Percentiles rank a stretch among this genome's conserved stretches.
Evolutionary conservation across 2,888 invertebrate species (phyloP).

Genomic region (Tupiocoris notatus): DNA sequence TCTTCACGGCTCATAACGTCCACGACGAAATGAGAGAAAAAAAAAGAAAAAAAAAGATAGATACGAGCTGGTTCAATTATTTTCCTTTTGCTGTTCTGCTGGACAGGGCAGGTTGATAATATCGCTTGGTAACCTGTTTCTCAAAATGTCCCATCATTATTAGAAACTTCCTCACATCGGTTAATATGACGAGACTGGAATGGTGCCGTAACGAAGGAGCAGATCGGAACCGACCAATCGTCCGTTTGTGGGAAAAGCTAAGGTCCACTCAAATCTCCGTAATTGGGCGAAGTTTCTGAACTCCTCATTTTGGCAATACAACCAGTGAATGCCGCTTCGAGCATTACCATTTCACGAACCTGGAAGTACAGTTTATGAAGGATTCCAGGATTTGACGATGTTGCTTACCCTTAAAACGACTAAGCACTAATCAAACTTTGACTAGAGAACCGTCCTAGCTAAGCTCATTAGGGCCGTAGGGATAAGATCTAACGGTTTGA

Average conservation of each 20-base stretch:
- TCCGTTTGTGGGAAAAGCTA: background rate
- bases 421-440: background rate
- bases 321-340: background rate
- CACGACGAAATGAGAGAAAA: too few species aligned
- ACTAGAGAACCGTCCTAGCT: background rate
- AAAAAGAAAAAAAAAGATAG: too few species aligned
- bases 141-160: background rate
- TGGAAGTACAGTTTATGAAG: background rate
- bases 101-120: too few species aligned
- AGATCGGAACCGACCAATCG: background rate
- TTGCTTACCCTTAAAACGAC: background rate
- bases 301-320: background rate
- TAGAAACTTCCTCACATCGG: background rate
- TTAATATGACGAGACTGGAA: background rate
- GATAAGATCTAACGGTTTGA: background rate
- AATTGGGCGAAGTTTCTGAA: background rate
- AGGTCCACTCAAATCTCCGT: background rate
- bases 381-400: background rate
- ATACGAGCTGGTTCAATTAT: too few species aligned
- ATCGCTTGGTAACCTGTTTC: too few species aligned
- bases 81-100: background rate
- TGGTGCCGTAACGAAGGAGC: background rate
- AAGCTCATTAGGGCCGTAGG: constrained; percentile 1
- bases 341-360: background rate
- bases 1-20: too few species aligned